phyloP scores from a whole-genome alignment of 2,888 invertebrate genomes.

The Ephialtes manifestator region DNA sequence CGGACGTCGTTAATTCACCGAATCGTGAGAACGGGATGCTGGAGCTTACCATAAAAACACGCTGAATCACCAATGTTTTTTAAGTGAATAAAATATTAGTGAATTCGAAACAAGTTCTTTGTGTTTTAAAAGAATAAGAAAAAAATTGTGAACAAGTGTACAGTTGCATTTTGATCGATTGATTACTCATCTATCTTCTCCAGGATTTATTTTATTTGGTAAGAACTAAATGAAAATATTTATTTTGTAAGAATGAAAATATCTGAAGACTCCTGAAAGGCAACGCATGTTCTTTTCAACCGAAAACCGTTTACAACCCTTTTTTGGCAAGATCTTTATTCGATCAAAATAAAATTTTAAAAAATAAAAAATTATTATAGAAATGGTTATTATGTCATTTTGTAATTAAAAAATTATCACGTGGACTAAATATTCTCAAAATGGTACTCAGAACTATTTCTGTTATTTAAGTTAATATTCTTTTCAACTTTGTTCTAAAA shows the following conservation, averaged over 20 bases:
- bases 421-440: too few species aligned
- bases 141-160: slow-evolving; percentile 1
- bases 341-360: not conserved
- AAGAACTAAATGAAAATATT: too few species aligned
- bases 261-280: slow-evolving; percentile 9
- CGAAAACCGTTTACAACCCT: not conserved
- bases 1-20: slow-evolving; percentile 67
- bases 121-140: not conserved
- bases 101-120: slow-evolving; percentile 12
- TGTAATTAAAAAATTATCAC: not conserved
- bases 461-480: too few species aligned
- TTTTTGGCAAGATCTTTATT: not conserved
- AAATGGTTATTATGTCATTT: too few species aligned
- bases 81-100: slow-evolving; percentile 29
- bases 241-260: slow-evolving; percentile 41
- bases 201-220: slow-evolving; percentile 33
- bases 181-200: not conserved
- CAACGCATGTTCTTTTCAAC: slow-evolving; percentile 34
- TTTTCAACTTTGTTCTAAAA: too few species aligned
- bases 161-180: not conserved
- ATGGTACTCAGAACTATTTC: too few species aligned
- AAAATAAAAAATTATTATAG: not conserved
- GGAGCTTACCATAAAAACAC: slow-evolving; percentile 56
- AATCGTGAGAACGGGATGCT: slow-evolving; percentile 66
- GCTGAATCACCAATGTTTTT: slow-evolving; percentile 48